Percentiles rank a stretch among this genome's conserved stretches.
phyloP scores from a whole-genome alignment of 2,113 vertebrate genomes.

The Calcarius ornatus region DNA sequence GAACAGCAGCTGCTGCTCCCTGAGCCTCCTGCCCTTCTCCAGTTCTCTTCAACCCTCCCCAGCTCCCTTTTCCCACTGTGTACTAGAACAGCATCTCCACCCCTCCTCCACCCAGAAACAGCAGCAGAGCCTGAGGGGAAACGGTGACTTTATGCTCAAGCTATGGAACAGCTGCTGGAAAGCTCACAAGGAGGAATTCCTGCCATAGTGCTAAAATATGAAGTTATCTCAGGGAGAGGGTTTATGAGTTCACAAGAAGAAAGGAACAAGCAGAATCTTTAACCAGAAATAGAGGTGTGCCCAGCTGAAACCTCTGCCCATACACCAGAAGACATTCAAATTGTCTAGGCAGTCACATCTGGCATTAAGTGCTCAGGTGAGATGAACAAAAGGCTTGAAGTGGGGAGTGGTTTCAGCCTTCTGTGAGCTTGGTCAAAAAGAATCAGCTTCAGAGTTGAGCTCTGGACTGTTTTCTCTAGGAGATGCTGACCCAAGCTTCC shows the following conservation, averaged over 20 bases:
- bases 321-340: not conserved
- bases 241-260: not conserved
- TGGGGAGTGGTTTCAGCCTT: not conserved
- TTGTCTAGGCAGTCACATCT: not conserved
- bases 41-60: not conserved
- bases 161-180: conserved; percentile 39
- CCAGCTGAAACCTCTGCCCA: not conserved
- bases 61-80: not conserved
- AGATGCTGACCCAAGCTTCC: not conserved
- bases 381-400: not conserved
- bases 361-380: not conserved
- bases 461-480: not conserved
- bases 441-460: not conserved
- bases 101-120: not conserved
- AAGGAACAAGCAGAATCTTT: not conserved
- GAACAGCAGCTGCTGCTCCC: conserved; percentile 20
- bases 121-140: not conserved
- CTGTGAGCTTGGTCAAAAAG: not conserved
- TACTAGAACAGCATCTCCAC: not conserved
- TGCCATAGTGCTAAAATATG: not conserved
- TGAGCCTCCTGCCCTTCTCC: not conserved
- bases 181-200: not conserved
- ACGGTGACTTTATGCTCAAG: conserved; percentile 27
- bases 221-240: not conserved
- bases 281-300: not conserved